Base-by-base conservation (phyloP, 1,140 invertebrate genomes). In the Oscheius sp. region DNA sequence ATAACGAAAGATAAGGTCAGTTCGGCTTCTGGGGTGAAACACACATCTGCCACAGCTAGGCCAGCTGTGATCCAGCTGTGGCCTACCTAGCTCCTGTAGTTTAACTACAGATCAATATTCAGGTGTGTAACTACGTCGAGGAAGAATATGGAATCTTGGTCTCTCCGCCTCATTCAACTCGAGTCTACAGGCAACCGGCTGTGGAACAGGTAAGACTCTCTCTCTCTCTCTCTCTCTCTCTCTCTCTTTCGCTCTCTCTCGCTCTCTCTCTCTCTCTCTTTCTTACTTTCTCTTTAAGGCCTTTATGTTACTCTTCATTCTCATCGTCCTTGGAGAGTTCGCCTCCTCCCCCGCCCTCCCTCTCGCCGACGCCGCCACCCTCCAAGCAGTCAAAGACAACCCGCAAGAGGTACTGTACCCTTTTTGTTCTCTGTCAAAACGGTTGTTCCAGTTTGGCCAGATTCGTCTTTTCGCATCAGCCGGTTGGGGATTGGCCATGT, bases 391-490 rank as follows among this genome's bases (percentile, higher is more conserved):
- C 0, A 35, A 73, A 1, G 82, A 83, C 26, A 74, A 65, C 26
- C 77, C 82, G n/a, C 73, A 77, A 45, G 73, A 80, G 59, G 65
- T 78, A n/a, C 18, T 3, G 26, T 34, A n/a, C 18, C 3, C n/a
- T 1, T 10, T 10, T n/a, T 49, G 55, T 72, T 78, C 15, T 78
- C 76, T 18, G n/a, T 28, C 13, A 65, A 3, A 18, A 32, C 76
- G n/a, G 28, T 10, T 36, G 1, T 92, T 0, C 93, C 95, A 84
- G 86, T 98, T 98, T 84, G 95, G 95, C 0, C 91, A 94, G 77
- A 95, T 98, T 85, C 89, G 95, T 77, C 97, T 99, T 93, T 98
- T 97, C 84, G 96, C 96, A 0, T 97, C 94, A 32, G 86, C 97
- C 55, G 96, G 96, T 26, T 82, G 82, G 95, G 95, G 93, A 32